Percentiles rank a stretch among this genome's conserved stretches.
Conservation (phyloP, 1,140 invertebrate species). For the Papilio aristodemus region DNA sequence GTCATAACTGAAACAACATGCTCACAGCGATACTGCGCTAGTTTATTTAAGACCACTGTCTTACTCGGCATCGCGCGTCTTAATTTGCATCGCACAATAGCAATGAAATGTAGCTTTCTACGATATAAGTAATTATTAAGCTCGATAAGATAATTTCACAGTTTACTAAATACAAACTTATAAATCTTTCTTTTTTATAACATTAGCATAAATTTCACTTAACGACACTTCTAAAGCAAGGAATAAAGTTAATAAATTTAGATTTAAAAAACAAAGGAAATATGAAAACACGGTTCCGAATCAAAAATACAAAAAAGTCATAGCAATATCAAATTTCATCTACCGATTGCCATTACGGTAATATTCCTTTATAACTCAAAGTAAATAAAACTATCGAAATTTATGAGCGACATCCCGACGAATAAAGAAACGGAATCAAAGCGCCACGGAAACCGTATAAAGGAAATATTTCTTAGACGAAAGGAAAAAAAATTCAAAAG, state of each 20-base stretch:
- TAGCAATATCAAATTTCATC: constrained; percentile 74
- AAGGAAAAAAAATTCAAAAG: constrained; percentile 69
- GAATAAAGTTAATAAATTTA: neutral
- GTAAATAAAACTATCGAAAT: constrained; percentile 73
- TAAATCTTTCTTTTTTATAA: too few species aligned
- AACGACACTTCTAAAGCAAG: neutral
- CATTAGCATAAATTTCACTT: too few species aligned
- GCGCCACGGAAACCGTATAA: constrained; percentile 67
- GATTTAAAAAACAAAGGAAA: constrained; percentile 27
- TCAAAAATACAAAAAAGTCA: constrained; percentile 63
- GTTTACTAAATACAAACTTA: too few species aligned
- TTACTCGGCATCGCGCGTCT: neutral
- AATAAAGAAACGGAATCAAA: constrained; percentile 77
- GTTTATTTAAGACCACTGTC: neutral
- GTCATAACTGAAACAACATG: constrained; percentile 8
- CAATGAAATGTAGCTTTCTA: neutral
- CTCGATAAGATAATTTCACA: too few species aligned
- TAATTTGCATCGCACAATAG: neutral
- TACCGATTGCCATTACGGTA: constrained; percentile 77
- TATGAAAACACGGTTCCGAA: constrained; percentile 49
- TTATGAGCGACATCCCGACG: constrained; percentile 73
- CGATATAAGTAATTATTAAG: too few species aligned
- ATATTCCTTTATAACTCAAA: constrained; percentile 77
- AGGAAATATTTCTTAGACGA: constrained; percentile 58
- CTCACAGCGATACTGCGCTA: neutral